Percentiles rank a stretch among this genome's conserved stretches.
Evolutionary conservation across 2,113 vertebrate species (phyloP).

Genomic region (Esox niger): DNA sequence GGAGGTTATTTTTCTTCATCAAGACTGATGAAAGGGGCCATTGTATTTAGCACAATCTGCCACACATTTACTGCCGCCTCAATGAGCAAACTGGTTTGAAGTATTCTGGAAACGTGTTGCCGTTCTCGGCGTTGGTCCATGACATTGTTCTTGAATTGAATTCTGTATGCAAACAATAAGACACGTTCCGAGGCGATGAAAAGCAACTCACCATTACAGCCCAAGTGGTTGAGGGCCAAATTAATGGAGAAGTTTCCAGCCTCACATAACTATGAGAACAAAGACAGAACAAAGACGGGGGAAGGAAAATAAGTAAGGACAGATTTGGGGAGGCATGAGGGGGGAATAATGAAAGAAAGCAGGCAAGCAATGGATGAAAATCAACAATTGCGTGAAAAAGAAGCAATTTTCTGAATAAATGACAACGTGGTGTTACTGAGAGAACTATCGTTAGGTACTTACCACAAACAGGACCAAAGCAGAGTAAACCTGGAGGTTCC

Average conservation of each 20-base stretch:
- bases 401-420: neutral
- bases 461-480: slow-evolving; percentile 75
- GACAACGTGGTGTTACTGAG: neutral
- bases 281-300: neutral
- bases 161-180: slow-evolving; percentile 2
- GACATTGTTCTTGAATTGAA: neutral
- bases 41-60: too few species aligned
- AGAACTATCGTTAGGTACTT: slow-evolving; percentile 38
- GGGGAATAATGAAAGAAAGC: too few species aligned
- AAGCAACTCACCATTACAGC: slow-evolving; percentile 65
- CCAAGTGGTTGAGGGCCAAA: slow-evolving; percentile 67
- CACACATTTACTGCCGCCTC: neutral
- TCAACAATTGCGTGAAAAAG: too few species aligned
- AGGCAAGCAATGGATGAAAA: too few species aligned
- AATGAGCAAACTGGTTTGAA: too few species aligned
- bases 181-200: neutral
- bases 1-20: too few species aligned
- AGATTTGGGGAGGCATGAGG: too few species aligned
- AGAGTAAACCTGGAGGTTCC: slow-evolving; percentile 73
- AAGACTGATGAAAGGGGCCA: too few species aligned
- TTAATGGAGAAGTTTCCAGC: slow-evolving; percentile 77
- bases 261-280: slow-evolving; percentile 68
- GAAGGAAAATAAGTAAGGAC: too few species aligned
- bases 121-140: neutral
- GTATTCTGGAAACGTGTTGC: too few species aligned